phyloP scores from a whole-genome alignment of 2,797 vertebrate species.

The Poeciliopsis presidionis region DNA sequence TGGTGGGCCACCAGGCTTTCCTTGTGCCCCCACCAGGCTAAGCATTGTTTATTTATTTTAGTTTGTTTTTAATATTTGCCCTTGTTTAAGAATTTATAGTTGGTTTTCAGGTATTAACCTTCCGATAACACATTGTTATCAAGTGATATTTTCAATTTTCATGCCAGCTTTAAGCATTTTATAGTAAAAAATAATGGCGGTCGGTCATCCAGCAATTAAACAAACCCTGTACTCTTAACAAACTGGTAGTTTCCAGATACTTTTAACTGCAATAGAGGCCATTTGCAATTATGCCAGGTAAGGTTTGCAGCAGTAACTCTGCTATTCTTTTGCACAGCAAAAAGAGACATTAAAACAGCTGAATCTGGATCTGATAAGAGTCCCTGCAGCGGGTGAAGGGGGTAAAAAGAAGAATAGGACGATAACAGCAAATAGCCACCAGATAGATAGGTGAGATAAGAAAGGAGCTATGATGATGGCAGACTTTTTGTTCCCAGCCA shows the following conservation, averaged over 20 bases:
- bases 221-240: conserved; percentile 15
- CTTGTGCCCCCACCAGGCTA: no score
- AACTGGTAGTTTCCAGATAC: conserved; percentile 50
- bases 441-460: conserved; percentile 52
- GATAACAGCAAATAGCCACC: conserved; percentile 52
- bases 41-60: no score
- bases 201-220: no score
- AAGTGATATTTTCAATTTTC: no score
- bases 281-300: conserved; percentile 53
- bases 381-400: conserved; percentile 46
- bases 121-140: no score
- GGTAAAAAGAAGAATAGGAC: conserved; percentile 51
- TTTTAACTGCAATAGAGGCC: conserved; percentile 19
- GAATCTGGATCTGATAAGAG: conserved; percentile 71
- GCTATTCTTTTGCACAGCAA: conserved; percentile 53
- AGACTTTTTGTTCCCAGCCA: conserved; percentile 67
- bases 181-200: no score
- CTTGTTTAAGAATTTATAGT: no score
- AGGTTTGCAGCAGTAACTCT: conserved; percentile 41
- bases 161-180: no score
- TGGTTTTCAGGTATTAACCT: no score
- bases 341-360: conserved; percentile 64
- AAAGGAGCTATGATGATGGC: conserved; percentile 45
- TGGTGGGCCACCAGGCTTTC: no score
- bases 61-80: no score